Evolutionary conservation across 53 echinoderm and acorn worm species (phyloP).

Genomic region (Luidia sarsii): DNA sequence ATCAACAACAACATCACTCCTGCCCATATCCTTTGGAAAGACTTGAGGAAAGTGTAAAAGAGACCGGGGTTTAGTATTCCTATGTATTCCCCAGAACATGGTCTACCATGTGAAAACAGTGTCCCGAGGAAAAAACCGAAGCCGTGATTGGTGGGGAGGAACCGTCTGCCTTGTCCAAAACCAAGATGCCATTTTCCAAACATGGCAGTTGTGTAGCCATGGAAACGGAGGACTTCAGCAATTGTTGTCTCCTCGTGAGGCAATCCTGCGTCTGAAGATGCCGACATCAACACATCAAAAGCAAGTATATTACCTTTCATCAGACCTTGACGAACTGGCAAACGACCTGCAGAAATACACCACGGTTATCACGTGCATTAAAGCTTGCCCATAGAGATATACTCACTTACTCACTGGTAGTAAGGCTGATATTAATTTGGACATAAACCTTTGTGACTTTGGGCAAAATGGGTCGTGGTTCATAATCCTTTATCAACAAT

Average conservation of each 20-base stretch:
- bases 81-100: background rate
- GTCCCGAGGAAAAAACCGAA: slow-evolving; percentile 24
- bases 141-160: slow-evolving; percentile 25
- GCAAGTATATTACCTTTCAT: slow-evolving; percentile 30
- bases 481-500: too few relatives aligned
- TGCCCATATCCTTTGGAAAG: background rate
- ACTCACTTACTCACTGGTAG: too few relatives aligned
- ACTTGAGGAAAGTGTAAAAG: background rate
- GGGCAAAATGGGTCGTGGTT: too few relatives aligned
- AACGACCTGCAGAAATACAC: slow-evolving; percentile 25
- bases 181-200: slow-evolving; percentile 57
- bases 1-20: background rate
- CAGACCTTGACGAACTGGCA: slow-evolving; percentile 39
- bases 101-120: slow-evolving; percentile 28
- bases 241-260: slow-evolving; percentile 38
- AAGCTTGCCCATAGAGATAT: too few relatives aligned
- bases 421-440: too few relatives aligned
- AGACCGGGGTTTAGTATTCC: background rate
- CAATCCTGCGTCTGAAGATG: slow-evolving; percentile 32
- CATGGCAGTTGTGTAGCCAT: slow-evolving; percentile 23
- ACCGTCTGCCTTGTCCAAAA: slow-evolving; percentile 5
- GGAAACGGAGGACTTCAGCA: slow-evolving; percentile 20
- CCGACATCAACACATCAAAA: slow-evolving; percentile 12
- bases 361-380: too few relatives aligned
- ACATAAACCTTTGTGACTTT: too few relatives aligned